Evolutionary conservation across 2,888 invertebrate species (phyloP).

Genomic region (Aspidapion aeneum): DNA sequence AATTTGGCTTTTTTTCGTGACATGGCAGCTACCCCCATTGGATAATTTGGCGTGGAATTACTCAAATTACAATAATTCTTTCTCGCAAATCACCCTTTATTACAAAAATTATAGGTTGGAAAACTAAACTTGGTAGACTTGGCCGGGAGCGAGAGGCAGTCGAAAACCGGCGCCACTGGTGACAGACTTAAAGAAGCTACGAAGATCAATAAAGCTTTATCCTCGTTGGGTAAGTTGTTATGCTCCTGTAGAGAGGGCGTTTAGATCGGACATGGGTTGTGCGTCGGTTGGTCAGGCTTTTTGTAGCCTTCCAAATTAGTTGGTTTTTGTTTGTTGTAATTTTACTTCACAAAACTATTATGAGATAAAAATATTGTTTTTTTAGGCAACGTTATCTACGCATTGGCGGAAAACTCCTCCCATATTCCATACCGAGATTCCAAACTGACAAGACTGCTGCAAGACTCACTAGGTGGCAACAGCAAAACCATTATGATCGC

Average conservation of each 20-base stretch:
- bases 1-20: too few species aligned
- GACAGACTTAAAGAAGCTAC: conserved; percentile 93
- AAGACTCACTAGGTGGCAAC: conserved; percentile 93
- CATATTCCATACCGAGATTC: conserved; percentile 98
- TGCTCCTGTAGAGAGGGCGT: not conserved
- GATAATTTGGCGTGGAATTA: too few species aligned
- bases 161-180: conserved; percentile 94
- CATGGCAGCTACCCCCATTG: too few species aligned
- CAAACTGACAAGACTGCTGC: conserved; percentile 91
- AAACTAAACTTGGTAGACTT: conserved; percentile 96
- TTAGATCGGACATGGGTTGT: too few species aligned
- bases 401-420: conserved; percentile 89
- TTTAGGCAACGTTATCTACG: conserved; percentile 86
- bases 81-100: too few species aligned
- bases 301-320: too few species aligned
- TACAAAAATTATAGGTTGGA: conserved; percentile 58
- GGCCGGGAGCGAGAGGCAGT: conserved; percentile 96
- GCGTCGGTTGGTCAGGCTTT: too few species aligned
- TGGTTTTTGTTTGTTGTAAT: too few species aligned
- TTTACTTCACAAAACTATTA: not conserved
- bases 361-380: conserved; percentile 1
- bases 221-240: conserved; percentile 77
- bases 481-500: conserved; percentile 99
- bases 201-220: conserved; percentile 94
- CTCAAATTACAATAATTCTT: too few species aligned